Evolutionary conservation across 2,888 invertebrate genomes (phyloP), one percentile per base, ranked within the genome.

Genomic region (Orthosia gracilis): DNA sequence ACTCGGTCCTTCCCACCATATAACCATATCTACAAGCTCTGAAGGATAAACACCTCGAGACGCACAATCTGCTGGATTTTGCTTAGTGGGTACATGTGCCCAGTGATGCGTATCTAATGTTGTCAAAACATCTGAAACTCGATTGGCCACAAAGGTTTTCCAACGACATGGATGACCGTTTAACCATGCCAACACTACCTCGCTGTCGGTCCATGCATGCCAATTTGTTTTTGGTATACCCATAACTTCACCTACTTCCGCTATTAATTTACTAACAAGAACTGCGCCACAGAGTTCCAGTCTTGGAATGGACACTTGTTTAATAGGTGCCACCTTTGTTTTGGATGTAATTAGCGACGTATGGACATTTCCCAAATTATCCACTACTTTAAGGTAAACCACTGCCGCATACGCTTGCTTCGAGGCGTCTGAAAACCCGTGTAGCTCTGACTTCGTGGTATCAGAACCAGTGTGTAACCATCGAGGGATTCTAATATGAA

Each of bases 201-300:
- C 26, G 26, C 26, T 31, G 26, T 31, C 26, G 26, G 26, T 31
- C 26, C 26, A 31, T 31, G 26, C 26, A 31, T 31, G 26, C 15
- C 15, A 18, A 58, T 17, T 17, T 18, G 26, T 7, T n/a, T 50
- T 62, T 21, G 69, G 57, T 13, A 85, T 59, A 1, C 65, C 21
- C 50, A 87, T 23, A 13, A 78, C 65, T 15, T 67, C 17, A 0
- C 66, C 55, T 0, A 82, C 73, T 52, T 83, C 82, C 3, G 15
- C 5, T 0, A 85, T 40, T 5, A 85, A 49, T 57, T 81, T 83
- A 4, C 82, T 47, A 0, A 83, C 17, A 12, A 87, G 67, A 0
- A 78, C 64, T 4, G 85, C 85, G 0, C 75, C 84, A 73, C 84
- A 86, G 4, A 87, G 66, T 40, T 86, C 87, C 18, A 87, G 49